Percentiles rank a stretch among this genome's conserved stretches.
phyloP scores from a whole-genome alignment of 2,113 vertebrate species.

The Anseranas semipalmata region DNA sequence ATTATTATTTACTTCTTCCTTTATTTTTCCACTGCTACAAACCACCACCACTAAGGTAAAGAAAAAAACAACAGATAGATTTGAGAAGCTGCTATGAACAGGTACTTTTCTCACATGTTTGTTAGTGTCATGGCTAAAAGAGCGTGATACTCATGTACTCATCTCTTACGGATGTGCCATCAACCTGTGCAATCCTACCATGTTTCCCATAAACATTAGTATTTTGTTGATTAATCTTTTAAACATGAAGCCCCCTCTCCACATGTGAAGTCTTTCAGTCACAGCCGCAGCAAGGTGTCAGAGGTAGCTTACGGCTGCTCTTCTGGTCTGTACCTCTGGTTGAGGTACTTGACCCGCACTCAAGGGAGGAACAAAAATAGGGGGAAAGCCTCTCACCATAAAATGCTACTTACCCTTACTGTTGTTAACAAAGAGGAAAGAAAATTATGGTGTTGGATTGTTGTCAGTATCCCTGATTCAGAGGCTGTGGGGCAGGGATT shows the following conservation, averaged over 20 bases:
- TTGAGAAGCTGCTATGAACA: neutral
- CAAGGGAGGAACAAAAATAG: neutral
- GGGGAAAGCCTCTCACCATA: neutral
- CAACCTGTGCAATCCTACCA: neutral
- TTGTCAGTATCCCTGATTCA: slow-evolving; percentile 15
- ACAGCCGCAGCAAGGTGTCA: neutral
- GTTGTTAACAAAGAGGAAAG: slow-evolving; percentile 4
- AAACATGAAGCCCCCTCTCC: neutral
- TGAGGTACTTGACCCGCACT: neutral
- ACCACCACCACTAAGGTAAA: neutral
- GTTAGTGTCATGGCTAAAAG: neutral
- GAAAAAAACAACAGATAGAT: neutral
- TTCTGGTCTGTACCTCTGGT: neutral
- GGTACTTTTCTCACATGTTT: neutral
- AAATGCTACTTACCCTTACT: neutral
- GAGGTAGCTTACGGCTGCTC: neutral
- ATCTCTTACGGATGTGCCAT: neutral
- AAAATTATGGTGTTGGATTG: slow-evolving; percentile 42
- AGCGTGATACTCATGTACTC: accelerated
- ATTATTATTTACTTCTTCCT: neutral
- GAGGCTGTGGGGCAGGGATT: neutral
- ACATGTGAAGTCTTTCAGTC: neutral
- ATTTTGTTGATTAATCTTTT: neutral
- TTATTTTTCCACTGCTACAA: neutral
- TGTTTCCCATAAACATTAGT: neutral